Percentiles rank a stretch among this genome's conserved stretches.
Conservation (phyloP, 2,888 invertebrate species). For the Syrphus vitripennis region DNA sequence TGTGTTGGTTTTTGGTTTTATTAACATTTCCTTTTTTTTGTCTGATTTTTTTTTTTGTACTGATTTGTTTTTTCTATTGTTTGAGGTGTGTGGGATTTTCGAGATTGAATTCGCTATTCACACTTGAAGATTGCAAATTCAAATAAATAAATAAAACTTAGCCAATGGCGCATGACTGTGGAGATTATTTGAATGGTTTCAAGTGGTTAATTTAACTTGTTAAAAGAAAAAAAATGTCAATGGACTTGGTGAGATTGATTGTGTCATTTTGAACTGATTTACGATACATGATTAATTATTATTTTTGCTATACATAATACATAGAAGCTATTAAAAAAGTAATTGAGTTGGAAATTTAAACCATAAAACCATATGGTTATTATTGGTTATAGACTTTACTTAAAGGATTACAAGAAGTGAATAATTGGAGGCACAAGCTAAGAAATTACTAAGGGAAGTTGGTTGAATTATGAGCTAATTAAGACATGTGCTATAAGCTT, state of each 20-base stretch:
- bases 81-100: constrained; percentile 20
- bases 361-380: neutral
- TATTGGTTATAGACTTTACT: neutral
- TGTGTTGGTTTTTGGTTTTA: neutral
- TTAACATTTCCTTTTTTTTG: neutral
- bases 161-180: constrained; percentile 26
- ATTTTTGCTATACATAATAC: no score
- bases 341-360: neutral
- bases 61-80: neutral
- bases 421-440: neutral
- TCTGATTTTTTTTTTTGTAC: neutral
- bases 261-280: neutral
- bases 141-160: constrained; percentile 2
- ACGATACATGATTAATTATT: neutral
- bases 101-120: constrained; percentile 5
- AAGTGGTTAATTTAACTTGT: neutral
- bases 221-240: constrained; percentile 11
- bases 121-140: neutral
- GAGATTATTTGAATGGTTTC: neutral
- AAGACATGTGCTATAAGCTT: no score
- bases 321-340: neutral
- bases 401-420: neutral
- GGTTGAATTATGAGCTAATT: neutral
- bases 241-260: constrained; percentile 11
- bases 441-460: neutral